Percentiles rank a stretch among this genome's conserved stretches.
Conservation (phyloP, 2,888 invertebrate genomes). For the Thelaira solivaga region DNA sequence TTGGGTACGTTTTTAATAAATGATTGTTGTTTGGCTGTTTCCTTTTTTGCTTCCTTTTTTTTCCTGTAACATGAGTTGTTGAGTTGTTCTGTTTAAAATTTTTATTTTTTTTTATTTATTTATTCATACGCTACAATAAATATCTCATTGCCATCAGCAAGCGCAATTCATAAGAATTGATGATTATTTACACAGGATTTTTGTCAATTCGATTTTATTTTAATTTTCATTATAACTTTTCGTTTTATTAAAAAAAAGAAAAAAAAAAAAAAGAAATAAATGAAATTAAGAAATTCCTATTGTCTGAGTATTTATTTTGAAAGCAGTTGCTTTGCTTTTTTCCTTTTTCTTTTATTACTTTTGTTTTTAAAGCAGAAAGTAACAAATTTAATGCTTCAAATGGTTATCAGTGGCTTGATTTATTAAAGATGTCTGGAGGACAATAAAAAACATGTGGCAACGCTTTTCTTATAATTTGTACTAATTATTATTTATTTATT, state of each 20-base stretch:
- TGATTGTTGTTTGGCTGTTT: constrained; percentile 31
- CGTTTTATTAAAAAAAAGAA: background rate
- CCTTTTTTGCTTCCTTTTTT: background rate
- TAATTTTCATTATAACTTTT: constrained; percentile 44
- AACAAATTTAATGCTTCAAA: too few relatives aligned
- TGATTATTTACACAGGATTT: constrained; percentile 57
- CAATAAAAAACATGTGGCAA: too few relatives aligned
- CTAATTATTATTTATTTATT: too few relatives aligned
- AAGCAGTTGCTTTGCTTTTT: too few relatives aligned
- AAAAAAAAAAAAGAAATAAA: background rate
- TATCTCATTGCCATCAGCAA: constrained; percentile 42
- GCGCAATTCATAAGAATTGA: constrained; percentile 49
- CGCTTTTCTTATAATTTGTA: too few relatives aligned
- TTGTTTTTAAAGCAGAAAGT: too few relatives aligned
- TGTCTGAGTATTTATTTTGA: constrained; percentile 26
- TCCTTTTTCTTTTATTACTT: too few relatives aligned
- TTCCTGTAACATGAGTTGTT: background rate
- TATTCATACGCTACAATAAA: constrained; percentile 49
- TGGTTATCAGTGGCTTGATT: too few relatives aligned
- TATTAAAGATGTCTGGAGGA: too few relatives aligned
- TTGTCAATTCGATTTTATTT: constrained; percentile 36
- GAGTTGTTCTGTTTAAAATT: too few relatives aligned
- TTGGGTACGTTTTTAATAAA: constrained; percentile 41
- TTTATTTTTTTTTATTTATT: constrained; percentile 27
- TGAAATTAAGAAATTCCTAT: too few relatives aligned